Conservation (phyloP, 2,113 vertebrate species). For the Dermatemys mawii region DNA sequence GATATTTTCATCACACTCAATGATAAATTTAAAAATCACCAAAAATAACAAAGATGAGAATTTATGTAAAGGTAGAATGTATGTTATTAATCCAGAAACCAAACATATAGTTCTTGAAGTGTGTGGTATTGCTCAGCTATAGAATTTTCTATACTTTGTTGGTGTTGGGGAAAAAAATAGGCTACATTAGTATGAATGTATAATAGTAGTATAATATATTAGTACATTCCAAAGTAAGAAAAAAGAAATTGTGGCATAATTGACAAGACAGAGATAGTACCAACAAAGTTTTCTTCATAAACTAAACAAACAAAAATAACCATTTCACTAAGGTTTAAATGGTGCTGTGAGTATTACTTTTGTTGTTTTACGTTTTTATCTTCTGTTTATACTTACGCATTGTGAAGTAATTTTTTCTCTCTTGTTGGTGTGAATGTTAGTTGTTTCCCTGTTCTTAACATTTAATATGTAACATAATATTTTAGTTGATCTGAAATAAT, state of each 20-base stretch:
- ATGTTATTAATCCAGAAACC: conserved; percentile 38
- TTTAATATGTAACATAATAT: neutral
- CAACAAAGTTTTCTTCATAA: neutral
- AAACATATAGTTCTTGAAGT: neutral
- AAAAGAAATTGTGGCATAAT: neutral
- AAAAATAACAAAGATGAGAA: neutral
- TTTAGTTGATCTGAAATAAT: neutral
- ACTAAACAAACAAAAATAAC: neutral
- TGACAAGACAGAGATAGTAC: neutral
- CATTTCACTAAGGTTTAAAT: neutral
- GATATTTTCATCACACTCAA: neutral
- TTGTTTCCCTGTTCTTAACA: neutral
- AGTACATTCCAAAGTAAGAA: neutral
- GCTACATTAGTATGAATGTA: neutral
- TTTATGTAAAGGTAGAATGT: neutral
- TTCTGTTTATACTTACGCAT: conserved; percentile 20
- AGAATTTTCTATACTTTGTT: neutral
- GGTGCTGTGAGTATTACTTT: neutral
- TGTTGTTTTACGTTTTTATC: conserved; percentile 8
- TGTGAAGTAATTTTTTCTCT: neutral
- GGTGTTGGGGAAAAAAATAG: neutral
- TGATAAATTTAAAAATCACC: neutral
- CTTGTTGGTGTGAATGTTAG: neutral
- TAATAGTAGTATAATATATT: neutral
- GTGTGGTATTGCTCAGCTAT: neutral